Evolutionary conservation across 2,888 invertebrate genomes (phyloP), one percentile per base, ranked within the genome.

Genomic region (Aricia artaxerxes): DNA sequence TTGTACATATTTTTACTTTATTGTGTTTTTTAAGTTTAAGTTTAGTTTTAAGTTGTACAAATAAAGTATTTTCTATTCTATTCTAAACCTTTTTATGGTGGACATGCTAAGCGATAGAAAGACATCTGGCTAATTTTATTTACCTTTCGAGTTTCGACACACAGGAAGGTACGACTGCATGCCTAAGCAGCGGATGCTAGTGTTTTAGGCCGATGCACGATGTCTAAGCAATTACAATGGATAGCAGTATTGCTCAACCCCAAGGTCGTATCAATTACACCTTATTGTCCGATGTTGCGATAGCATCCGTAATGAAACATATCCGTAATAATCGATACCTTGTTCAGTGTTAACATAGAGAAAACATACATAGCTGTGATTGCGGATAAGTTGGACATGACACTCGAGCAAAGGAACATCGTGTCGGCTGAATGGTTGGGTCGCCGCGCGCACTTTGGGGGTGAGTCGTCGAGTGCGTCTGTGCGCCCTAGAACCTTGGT

Each of bases 231-330:
- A 5, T 73, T 35, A 69, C 35, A 35, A 69, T 69, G 69, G 35
- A 35, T 35, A 69, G 13, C 13, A 35, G 24, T 69, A 35, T 73
- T 73, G 40, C 73, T 44, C n/a, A 73, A 73, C 73, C n/a, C 31
- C 53, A 53, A 57, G 76, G 76, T 53, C 76, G 53, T 35, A 16
- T 35, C 57, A 76, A 76, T 76, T 76, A 53, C 13, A 35, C 49
- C n/a, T 57, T 49, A 76, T 76, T 76, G 76, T 76, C 31, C 35
- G 76, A 13, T 13, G 57, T 76, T 76, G 57, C 76, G 76, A 57
- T 57, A 76, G 76, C 53, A 16, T 76, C 16, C 0, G 35, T 76
- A 76, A 76, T 76, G 73, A 73, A 35, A 76, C 16, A 76, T 31
- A 76, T 53, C 57, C 76, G 76, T 76, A 57, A 31, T 77, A 69